Evolutionary conservation across 2,113 vertebrate species (phyloP).

Genomic region (Mormoops blainvillei): DNA sequence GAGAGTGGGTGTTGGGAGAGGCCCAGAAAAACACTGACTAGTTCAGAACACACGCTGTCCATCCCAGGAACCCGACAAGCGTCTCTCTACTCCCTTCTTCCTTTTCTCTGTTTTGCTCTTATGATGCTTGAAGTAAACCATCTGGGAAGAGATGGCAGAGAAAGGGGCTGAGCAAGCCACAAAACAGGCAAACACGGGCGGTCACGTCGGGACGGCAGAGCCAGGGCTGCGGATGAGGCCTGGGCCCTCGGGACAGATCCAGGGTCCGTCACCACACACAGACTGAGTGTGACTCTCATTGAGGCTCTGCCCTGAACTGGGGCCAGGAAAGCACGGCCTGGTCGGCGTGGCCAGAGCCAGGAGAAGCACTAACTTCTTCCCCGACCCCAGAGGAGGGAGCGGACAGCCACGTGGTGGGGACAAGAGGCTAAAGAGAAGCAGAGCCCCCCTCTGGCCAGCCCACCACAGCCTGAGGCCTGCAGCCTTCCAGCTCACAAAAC

Average conservation of each 20-base stretch:
- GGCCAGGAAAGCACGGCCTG: background rate
- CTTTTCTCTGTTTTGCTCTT: background rate
- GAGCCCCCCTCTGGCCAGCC: background rate
- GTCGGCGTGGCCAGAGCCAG: too few relatives aligned
- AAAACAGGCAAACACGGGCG: rapidly evolving
- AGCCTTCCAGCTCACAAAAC: background rate
- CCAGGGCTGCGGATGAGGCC: rapidly evolving
- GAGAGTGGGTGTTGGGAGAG: rapidly evolving
- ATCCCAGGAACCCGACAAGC: background rate
- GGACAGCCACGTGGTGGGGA: background rate
- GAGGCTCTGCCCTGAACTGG: background rate
- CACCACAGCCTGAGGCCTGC: background rate
- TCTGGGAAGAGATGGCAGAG: background rate
- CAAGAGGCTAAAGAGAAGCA: background rate
- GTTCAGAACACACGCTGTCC: background rate
- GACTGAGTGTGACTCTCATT: background rate
- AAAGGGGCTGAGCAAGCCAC: background rate
- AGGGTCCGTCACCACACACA: rapidly evolving
- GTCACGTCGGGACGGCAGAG: background rate
- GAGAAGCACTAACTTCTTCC: background rate
- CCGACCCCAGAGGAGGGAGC: background rate
- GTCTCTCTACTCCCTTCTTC: background rate
- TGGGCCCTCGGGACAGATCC: background rate
- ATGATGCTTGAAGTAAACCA: background rate
- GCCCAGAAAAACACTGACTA: background rate